These are phyloP conservation scores for Hymenopus coronatus DNA, from an alignment of 2,888 invertebrate species.

Conservation along the genomic window DNA sequence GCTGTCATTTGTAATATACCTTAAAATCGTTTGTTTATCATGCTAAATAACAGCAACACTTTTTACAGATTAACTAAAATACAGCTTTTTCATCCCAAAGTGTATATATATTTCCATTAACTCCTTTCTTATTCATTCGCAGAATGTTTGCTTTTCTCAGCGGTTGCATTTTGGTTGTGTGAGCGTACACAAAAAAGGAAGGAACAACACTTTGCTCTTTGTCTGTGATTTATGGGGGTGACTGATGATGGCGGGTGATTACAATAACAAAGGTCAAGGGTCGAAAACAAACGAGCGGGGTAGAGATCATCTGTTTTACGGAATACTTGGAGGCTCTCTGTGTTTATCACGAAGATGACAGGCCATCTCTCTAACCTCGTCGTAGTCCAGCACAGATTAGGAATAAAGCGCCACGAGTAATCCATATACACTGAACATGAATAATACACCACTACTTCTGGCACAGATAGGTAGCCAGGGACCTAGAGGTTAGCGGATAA, in stretches of 20 bases:
- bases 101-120: no score
- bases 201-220: neutral
- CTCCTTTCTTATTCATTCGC: neutral
- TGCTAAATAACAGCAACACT: no score
- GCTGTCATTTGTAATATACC: no score
- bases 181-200: neutral
- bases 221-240: neutral
- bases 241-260: neutral
- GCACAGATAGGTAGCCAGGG: neutral
- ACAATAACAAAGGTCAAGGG: neutral
- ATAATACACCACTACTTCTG: neutral
- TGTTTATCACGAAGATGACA: neutral
- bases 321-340: neutral
- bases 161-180: neutral
- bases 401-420: neutral
- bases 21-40: no score
- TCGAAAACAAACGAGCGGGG: neutral
- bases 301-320: neutral
- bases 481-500: neutral
- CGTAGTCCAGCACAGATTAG: neutral
- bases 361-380: neutral
- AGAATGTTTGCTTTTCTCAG: neutral
- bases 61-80: no score
- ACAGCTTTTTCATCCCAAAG: no score
- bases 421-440: neutral